Evolutionary conservation across 1,140 invertebrate genomes (phyloP), one percentile per base, ranked within the genome.

Genomic region (Orius insidiosus): DNA sequence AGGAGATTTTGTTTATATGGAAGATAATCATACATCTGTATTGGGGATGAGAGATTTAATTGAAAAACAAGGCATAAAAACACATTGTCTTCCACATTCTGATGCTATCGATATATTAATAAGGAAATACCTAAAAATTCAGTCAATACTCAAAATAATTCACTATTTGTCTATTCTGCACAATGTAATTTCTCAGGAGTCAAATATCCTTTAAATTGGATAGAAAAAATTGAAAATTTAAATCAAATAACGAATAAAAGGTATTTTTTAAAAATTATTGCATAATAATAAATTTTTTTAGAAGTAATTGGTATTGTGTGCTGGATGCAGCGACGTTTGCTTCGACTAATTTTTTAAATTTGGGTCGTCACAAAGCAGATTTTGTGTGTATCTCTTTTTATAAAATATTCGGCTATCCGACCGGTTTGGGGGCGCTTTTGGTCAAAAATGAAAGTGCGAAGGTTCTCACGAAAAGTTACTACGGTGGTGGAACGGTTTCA

Each of bases 331-430:
- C 92, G 1, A 66, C 75, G 35, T 86, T 72, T 66, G 78, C 77
- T 2, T 71, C 78, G n/a, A 87, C 84, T 24, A 86, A 73, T 62
- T 63, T 64, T 13, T 64, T 97, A 38, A 75, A 96, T 68, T 66
- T 97, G 35, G 68, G 69, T 0, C 47, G 56, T 9, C 68, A 66
- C 35, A 74, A 80, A 51, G 83, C 89, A 13, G 88, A 97, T 64
- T 97, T 95, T 70, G 74, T 95, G 0, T 76, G 75, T 41, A 32
- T 97, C 4, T 97, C 93, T 1, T 97, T 97, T 67, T 97, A 97
- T 65, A 98, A 98, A 72, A 87, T 98, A 56, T 96, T 98, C 69
- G 94, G 94, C 3, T 95, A 82, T 66, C 93, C 94, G 5, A 95
- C 90, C 47, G 93, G 83, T n/a, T 61, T 85, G 53, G 93, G 92